Evolutionary conservation across 2,888 invertebrate genomes (phyloP).

Genomic region (Euphydryas editha): DNA sequence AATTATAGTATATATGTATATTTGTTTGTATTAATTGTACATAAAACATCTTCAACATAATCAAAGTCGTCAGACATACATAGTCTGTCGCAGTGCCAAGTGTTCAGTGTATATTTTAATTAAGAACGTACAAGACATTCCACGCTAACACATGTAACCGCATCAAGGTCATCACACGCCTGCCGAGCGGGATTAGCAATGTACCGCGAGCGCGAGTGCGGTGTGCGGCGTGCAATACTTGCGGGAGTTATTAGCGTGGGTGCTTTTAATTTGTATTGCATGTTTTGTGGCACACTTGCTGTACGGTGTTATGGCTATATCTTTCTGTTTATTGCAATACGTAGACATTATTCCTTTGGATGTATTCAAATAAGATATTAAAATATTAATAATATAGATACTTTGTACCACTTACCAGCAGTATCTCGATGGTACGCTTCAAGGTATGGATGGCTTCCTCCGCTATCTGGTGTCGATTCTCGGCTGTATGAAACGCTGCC

Average conservation of each 20-base stretch:
- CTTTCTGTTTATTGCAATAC: conserved; percentile 3
- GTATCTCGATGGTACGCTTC: conserved; percentile 93
- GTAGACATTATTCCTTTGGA: neutral
- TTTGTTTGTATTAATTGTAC: too few species aligned
- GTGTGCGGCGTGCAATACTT: conserved; percentile 52
- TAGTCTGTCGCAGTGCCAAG: conserved; percentile 13
- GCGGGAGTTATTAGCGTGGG: conserved; percentile 66
- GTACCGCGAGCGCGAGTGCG: conserved; percentile 51
- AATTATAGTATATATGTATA: too few species aligned
- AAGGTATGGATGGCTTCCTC: conserved; percentile 92
- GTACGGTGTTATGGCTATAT: neutral
- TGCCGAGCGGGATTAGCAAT: conserved; percentile 52
- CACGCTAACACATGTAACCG: conserved; percentile 28
- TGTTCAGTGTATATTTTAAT: conserved; percentile 28
- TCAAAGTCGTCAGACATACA: neutral
- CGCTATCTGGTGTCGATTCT: conserved; percentile 95
- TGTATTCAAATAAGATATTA: neutral
- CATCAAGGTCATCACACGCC: conserved; percentile 45
- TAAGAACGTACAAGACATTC: conserved; percentile 28
- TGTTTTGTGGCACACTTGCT: conserved; percentile 43
- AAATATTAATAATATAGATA: neutral
- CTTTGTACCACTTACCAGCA: conserved; percentile 85
- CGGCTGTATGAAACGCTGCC: conserved; percentile 90
- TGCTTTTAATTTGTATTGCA: conserved; percentile 78
- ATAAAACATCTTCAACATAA: neutral